phyloP scores from a whole-genome alignment of 2,888 invertebrate species.

The Mechanitis messenoides region DNA sequence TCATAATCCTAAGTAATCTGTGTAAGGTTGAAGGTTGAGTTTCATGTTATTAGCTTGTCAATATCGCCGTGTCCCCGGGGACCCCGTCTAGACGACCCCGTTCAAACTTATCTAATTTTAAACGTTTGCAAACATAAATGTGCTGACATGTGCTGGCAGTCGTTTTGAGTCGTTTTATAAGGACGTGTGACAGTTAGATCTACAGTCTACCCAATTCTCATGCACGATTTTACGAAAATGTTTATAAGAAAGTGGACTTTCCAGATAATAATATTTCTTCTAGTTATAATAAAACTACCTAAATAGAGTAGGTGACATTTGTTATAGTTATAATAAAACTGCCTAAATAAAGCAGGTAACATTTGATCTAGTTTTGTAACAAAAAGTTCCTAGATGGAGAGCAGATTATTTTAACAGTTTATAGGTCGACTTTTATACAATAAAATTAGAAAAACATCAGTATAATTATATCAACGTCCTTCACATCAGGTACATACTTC shows the following conservation, averaged over 20 bases:
- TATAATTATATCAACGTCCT: too few species aligned
- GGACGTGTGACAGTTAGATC: conserved; percentile 33
- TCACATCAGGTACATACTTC: too few species aligned
- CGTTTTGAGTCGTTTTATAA: conserved; percentile 40
- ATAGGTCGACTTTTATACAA: too few species aligned
- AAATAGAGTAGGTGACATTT: too few species aligned
- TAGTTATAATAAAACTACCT: too few species aligned
- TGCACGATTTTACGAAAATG: conserved; percentile 12
- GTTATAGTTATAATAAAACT: too few species aligned
- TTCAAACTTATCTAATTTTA: conserved; percentile 51
- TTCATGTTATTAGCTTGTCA: conserved; percentile 59
- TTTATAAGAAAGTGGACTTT: conserved; percentile 16
- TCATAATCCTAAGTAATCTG: conserved; percentile 1
- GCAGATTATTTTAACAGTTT: too few species aligned
- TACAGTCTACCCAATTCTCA: conserved; percentile 22
- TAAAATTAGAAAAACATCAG: too few species aligned
- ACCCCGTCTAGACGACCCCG: conserved; percentile 62
- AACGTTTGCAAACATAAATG: conserved; percentile 43
- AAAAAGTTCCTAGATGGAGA: too few species aligned
- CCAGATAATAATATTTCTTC: conserved; percentile 4
- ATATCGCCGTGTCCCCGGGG: conserved; percentile 32
- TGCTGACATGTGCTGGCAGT: conserved; percentile 33
- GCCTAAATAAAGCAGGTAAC: too few species aligned
- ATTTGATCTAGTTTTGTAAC: too few species aligned
- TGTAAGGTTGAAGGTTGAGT: conserved; percentile 39